Evolutionary conservation across 1,140 invertebrate genomes (phyloP).

Genomic region (Helicoverpa armigera): DNA sequence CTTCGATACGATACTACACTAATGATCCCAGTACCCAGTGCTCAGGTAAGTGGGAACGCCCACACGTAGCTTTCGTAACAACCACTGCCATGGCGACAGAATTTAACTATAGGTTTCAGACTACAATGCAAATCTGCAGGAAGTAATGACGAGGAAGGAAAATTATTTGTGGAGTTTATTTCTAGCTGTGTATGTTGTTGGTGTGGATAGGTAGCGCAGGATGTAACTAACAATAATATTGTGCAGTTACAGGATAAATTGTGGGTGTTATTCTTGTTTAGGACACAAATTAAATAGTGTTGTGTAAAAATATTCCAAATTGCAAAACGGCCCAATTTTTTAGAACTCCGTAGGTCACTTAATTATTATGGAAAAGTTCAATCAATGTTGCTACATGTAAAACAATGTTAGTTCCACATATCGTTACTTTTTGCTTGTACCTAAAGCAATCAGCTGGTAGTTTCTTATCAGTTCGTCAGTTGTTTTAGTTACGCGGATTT

Average conservation of each 20-base stretch:
- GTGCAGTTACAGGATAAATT: too few relatives aligned
- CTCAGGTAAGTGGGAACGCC: constrained; percentile 13
- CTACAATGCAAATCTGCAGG: constrained; percentile 26
- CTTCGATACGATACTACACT: background rate
- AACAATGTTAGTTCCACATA: too few relatives aligned
- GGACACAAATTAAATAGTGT: too few relatives aligned
- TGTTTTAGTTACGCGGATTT: constrained; percentile 5
- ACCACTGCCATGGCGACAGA: constrained; percentile 15
- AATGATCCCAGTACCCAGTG: background rate
- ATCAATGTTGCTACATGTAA: too few relatives aligned
- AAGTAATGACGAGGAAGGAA: constrained; percentile 12
- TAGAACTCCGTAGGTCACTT: too few relatives aligned
- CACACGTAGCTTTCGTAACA: constrained; percentile 24
- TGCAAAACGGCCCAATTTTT: too few relatives aligned
- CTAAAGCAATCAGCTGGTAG: background rate
- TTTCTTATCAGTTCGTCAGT: constrained; percentile 10
- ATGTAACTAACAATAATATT: too few relatives aligned
- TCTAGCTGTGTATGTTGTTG: background rate
- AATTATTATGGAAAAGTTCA: too few relatives aligned
- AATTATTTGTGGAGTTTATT: constrained; percentile 12
- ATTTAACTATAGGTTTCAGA: constrained; percentile 14
- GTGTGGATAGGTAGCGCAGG: too few relatives aligned
- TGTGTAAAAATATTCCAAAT: too few relatives aligned
- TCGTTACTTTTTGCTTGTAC: background rate
- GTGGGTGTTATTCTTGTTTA: too few relatives aligned